Evolutionary conservation across 2,797 vertebrate species (phyloP), one percentile per base, ranked within the genome.

Genomic region (Hydrolagus colliei): DNA sequence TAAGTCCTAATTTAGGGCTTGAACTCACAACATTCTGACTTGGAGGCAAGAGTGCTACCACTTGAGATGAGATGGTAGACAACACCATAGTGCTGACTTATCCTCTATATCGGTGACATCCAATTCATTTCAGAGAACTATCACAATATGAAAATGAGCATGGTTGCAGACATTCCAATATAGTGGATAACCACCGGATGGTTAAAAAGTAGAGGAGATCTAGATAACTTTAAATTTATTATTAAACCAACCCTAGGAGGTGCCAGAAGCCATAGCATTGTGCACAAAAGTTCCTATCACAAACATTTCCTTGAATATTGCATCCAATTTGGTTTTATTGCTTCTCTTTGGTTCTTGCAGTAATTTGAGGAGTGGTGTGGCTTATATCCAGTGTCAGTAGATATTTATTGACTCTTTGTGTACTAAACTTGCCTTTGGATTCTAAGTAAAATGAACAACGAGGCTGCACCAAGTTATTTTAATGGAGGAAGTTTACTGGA

Each of bases 391-490:
- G 35, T 12, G 2, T 73, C 72, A 27, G 27, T 27, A 27, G 27
- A 27, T 27, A 27, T 27, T 27, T 27, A 27, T 27, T 27, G 27
- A 27, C 27, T 27, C 27, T 75, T 75, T 76, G 74, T 41, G 52
- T 20, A 18, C 52, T 32, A 16, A 76, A 76, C 14, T 18, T 52
- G 20, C 61, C 72, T 73, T 0, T 12, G 94, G 88, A 92, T 94
- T 86, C 92, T 95, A 35, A 94, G 94, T 77, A 94, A 95, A 93
- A 94, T 95, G 93, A 93, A 95, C 89, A 95, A 95, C 0, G 93
- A 93, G 84, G 94, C 94, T 22, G 94, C 94, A 0, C 93, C 94
- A 0, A 95, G 94, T 87, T 95, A 95, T 79, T 95, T 95, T 87
- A 95, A 95, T 0, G 94, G 94, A 87, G 93, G 94, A n/a, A 95